A percentile compares a stretch with the other conserved stretches of the same genome.
Conservation (phyloP, 1,140 invertebrate genomes). For the Psix sp. region DNA sequence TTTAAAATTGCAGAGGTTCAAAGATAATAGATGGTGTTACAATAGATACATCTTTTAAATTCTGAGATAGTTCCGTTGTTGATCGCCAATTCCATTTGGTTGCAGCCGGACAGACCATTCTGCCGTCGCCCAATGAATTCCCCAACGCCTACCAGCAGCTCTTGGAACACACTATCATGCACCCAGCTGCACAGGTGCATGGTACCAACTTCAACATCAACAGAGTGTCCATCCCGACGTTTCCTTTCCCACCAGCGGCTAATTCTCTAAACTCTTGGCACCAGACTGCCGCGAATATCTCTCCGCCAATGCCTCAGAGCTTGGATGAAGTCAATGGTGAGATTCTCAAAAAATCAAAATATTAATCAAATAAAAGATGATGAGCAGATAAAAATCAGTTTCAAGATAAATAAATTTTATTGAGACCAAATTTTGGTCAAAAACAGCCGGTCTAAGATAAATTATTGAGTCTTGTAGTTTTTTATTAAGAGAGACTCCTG, state of each 20-base stretch:
- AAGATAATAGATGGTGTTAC: too few species aligned
- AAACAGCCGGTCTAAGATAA: too few species aligned
- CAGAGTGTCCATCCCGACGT: conserved; percentile 64
- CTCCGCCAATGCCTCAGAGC: conserved; percentile 62
- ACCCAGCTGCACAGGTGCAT: conserved; percentile 65
- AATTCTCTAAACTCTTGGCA: conserved; percentile 69
- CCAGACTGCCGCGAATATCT: conserved; percentile 61
- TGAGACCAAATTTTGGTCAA: too few species aligned
- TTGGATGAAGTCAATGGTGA: conserved; percentile 75
- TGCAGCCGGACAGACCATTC: conserved; percentile 66
- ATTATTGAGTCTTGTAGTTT: conserved; percentile 1
- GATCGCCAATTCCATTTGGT: conserved; percentile 13
- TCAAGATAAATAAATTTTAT: too few species aligned
- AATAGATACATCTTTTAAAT: too few species aligned
- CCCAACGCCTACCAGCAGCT: conserved; percentile 73
- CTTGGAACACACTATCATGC: conserved; percentile 73
- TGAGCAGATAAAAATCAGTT: too few species aligned
- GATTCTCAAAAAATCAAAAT: conserved; percentile 9
- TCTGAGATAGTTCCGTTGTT: too few species aligned
- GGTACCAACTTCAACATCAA: conserved; percentile 65
- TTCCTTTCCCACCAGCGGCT: conserved; percentile 63
- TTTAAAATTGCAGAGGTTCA: too few species aligned
- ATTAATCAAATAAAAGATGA: too few species aligned
- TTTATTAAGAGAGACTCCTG: too few species aligned
- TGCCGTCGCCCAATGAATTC: conserved; percentile 66